These are phyloP conservation scores for Xiphophorus birchmanni DNA, from an alignment of 2,797 vertebrate genomes.

Conservation along the genomic window DNA sequence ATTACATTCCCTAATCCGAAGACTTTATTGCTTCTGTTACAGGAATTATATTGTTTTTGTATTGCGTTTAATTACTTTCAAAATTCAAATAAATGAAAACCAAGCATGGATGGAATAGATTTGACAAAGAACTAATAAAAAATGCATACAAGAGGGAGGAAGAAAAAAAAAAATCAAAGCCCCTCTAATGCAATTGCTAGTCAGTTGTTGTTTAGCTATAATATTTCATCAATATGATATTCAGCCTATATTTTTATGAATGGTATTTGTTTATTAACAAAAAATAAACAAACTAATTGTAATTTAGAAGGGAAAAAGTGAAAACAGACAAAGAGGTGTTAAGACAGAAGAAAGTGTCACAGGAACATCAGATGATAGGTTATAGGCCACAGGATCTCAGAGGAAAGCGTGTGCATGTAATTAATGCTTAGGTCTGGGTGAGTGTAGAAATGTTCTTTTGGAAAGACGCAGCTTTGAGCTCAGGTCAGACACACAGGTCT, in stretches of 20 bases:
- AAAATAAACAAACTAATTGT: not conserved
- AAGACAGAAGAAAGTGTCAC: slow-evolving; percentile 13
- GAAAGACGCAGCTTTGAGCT: slow-evolving; percentile 38
- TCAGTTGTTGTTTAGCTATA: not conserved
- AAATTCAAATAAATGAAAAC: not conserved
- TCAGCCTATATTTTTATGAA: not conserved
- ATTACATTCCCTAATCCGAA: not conserved
- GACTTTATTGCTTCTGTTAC: not conserved
- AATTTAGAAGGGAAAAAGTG: slow-evolving; percentile 6
- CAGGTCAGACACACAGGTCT: slow-evolving; percentile 42
- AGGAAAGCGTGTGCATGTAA: slow-evolving; percentile 18
- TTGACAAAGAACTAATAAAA: not conserved
- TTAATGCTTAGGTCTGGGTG: not conserved
- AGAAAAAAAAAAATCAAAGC: not conserved
- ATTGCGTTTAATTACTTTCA: not conserved
- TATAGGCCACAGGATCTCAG: slow-evolving; percentile 33
- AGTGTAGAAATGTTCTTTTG: slow-evolving; percentile 23
- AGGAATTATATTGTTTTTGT: not conserved
- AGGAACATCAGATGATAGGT: slow-evolving; percentile 21
- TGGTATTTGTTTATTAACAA: not conserved
- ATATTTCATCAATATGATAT: not conserved
- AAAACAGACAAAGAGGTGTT: not conserved
- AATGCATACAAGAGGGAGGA: not conserved
- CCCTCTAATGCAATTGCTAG: not conserved
- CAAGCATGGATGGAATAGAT: not conserved